Evolutionary conservation across 2,888 invertebrate genomes (phyloP), one percentile per base, ranked within the genome.

Genomic region (Chesias legatella): DNA sequence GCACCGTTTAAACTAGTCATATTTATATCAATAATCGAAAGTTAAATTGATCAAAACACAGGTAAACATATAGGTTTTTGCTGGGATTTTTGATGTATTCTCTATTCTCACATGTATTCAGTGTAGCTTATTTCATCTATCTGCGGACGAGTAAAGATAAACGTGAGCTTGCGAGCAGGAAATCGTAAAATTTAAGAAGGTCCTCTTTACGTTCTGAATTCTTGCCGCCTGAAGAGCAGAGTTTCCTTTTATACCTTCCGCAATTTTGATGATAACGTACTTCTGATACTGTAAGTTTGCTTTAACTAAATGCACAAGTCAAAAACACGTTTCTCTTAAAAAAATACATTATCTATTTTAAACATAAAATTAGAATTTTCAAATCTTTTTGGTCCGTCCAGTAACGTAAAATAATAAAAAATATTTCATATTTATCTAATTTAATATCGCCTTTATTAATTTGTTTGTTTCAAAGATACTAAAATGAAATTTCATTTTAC

Each of bases 181-280:
- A 35, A 48, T 51, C 49, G 43, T 67, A 70, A 70, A 63, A 56
- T 63, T 68, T 67, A 70, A 68, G 64, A 48, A 60, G 51, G 32
- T 43, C 46, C 44, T 36, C 43, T 45, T 50, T 48, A 48, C 48
- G 55, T 46, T 48, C 41, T 43, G 37, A 48, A 53, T 52, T 48
- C 37, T 57, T 58, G 63, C 56, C 50, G 54, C 49, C 45, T 33
- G 38, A 45, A 45, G 3, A 17, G 13, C 13, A 35, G 46, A 52
- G 49, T 53, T 48, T 53, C 25, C 48, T 50, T 49, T 25, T 40
- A 42, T 41, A 40, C 45, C 13, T 24, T 23, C 17, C 29, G 4
- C 23, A 38, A 28, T 30, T 31, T 25, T 11, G 21, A 32, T 10
- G 21, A 25, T 24, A 38, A 39, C 10, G 27, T 10, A n/a, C n/a